A percentile compares a stretch with the other conserved stretches of the same genome.
phyloP scores from a whole-genome alignment of 2,113 vertebrate species.

The Otolemur garnettii region DNA sequence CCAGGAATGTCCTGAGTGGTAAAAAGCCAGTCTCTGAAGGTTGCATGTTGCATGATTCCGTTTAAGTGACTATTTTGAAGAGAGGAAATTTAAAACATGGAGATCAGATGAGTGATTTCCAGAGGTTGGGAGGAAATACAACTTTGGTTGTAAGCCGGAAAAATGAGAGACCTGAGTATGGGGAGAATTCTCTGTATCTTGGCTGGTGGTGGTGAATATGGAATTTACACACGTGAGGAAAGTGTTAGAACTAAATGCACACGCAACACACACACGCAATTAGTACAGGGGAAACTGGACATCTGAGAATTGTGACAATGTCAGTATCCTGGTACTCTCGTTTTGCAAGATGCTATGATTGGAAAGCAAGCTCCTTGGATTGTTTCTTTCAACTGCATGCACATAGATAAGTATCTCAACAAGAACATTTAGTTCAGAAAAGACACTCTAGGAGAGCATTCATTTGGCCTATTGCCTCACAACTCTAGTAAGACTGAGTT shows the following conservation, averaged over 20 bases:
- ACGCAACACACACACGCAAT: too few species aligned
- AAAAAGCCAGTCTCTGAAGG: rapidly evolving
- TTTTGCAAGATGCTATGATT: background rate
- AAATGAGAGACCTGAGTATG: rapidly evolving
- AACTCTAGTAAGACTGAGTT: rapidly evolving
- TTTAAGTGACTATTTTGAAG: background rate
- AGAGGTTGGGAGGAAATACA: background rate
- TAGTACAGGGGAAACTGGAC: rapidly evolving
- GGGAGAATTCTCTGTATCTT: background rate
- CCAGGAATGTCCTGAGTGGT: rapidly evolving
- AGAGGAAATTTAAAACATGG: background rate
- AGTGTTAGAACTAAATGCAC: too few species aligned
- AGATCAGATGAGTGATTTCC: background rate
- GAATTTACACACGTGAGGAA: rapidly evolving
- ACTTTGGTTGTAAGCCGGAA: background rate
- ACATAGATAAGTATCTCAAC: background rate
- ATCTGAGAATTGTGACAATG: rapidly evolving
- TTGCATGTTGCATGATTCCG: rapidly evolving
- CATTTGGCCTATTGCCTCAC: background rate
- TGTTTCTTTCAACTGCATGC: background rate
- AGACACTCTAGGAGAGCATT: rapidly evolving
- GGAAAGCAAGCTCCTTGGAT: too few species aligned
- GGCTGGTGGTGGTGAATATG: too few species aligned
- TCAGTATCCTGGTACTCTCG: background rate
- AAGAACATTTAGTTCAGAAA: background rate